Evolutionary conservation across 2,888 invertebrate genomes (phyloP).

Genomic region (Chalcosyrphus nemorum): DNA sequence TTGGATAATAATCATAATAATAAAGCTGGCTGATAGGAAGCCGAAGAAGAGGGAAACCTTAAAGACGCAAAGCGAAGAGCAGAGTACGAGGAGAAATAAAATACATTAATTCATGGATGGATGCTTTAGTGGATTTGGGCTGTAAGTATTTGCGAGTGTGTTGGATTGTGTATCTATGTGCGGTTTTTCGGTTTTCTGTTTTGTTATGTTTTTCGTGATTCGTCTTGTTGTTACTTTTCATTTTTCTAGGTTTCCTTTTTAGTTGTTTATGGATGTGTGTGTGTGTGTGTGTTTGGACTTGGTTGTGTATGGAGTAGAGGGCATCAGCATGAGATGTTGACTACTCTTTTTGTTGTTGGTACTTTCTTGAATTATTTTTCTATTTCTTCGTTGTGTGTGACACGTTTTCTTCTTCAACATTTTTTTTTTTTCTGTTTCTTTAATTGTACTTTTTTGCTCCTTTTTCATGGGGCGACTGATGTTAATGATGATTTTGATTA

Average conservation of each 20-base stretch:
- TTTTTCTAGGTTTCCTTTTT: constrained; percentile 26
- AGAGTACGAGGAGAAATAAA: constrained; percentile 8
- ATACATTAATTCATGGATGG: constrained; percentile 72
- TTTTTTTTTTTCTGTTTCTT: constrained; percentile 10
- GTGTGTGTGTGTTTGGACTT: not conserved
- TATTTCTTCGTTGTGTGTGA: constrained; percentile 53
- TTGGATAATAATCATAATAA: constrained; percentile 68
- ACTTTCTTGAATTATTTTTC: constrained; percentile 66
- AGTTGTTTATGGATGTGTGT: constrained; percentile 5
- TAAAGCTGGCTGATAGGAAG: constrained; percentile 61
- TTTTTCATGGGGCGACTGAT: not conserved
- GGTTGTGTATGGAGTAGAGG: constrained; percentile 33
- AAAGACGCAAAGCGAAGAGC: not conserved
- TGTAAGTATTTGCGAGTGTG: constrained; percentile 64
- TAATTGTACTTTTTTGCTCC: not conserved
- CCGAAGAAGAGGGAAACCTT: constrained; percentile 36
- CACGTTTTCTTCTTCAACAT: constrained; percentile 52
- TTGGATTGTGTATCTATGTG: constrained; percentile 46
- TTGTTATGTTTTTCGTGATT: constrained; percentile 52
- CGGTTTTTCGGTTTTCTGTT: constrained; percentile 59
- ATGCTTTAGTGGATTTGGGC: constrained; percentile 68
- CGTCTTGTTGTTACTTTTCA: constrained; percentile 23
- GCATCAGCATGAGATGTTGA: constrained; percentile 67
- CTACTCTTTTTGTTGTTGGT: constrained; percentile 34
- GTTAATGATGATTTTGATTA: constrained; percentile 50